Evolutionary conservation across 2,113 vertebrate genomes (phyloP).

Genomic region (Carassius auratus): DNA sequence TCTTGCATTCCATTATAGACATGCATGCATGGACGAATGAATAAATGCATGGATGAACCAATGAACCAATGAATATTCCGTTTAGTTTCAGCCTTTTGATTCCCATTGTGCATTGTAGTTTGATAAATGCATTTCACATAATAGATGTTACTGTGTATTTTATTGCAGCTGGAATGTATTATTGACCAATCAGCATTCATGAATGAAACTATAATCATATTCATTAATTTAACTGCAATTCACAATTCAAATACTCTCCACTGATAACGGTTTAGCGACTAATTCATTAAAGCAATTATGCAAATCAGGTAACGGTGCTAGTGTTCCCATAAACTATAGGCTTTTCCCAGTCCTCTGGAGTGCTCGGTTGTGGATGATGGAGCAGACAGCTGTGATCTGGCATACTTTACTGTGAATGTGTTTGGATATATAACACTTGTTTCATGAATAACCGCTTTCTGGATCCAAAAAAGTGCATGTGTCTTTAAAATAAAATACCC

Average conservation of each 20-base stretch:
- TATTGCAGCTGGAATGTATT: background rate
- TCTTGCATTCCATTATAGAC: too few relatives aligned
- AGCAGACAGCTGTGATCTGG: background rate
- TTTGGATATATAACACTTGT: background rate
- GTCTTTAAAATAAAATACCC: background rate
- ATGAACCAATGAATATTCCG: too few relatives aligned
- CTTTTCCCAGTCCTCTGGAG: background rate
- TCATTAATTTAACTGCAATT: constrained; percentile 6
- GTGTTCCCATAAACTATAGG: background rate
- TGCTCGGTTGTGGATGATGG: background rate
- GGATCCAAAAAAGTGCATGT: background rate
- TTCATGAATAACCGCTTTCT: background rate
- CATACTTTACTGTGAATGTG: background rate
- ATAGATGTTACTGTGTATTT: background rate
- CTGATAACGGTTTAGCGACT: background rate
- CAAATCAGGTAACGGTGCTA: background rate
- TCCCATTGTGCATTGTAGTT: background rate
- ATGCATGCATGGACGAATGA: too few relatives aligned
- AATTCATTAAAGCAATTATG: constrained; percentile 2
- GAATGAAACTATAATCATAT: background rate
- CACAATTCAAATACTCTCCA: background rate
- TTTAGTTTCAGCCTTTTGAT: background rate
- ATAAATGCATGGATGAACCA: too few relatives aligned
- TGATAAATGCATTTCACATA: background rate
- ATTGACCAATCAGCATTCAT: background rate